These are phyloP conservation scores for Lasioglossum vierecki DNA, from an alignment of 2,888 invertebrate genomes.

Conservation along the genomic window DNA sequence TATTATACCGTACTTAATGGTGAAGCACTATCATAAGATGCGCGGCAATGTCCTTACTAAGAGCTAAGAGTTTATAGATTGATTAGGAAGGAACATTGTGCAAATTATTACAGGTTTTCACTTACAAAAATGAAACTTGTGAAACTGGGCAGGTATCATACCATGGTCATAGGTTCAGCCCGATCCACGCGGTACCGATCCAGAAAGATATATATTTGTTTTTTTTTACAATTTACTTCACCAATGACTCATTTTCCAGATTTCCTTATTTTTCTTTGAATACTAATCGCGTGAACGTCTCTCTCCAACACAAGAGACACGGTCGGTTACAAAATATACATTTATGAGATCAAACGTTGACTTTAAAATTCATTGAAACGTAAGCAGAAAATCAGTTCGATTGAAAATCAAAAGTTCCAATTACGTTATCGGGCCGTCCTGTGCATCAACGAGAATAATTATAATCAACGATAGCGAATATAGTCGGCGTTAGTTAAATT, in stretches of 20 bases:
- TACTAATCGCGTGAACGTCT: slow-evolving; percentile 48
- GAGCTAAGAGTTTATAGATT: slow-evolving; percentile 62
- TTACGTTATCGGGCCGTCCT: slow-evolving; percentile 64
- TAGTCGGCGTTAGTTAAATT: slow-evolving; percentile 45
- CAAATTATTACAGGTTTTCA: slow-evolving; percentile 64
- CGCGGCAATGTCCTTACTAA: slow-evolving; percentile 72
- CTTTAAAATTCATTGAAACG: slow-evolving; percentile 47
- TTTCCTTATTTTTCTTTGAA: not conserved
- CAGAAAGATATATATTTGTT: not conserved
- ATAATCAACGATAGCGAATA: slow-evolving; percentile 46
- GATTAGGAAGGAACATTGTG: slow-evolving; percentile 73
- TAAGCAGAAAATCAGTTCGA: slow-evolving; percentile 49
- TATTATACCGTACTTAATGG: slow-evolving; percentile 71
- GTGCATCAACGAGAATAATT: slow-evolving; percentile 54
- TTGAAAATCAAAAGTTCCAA: slow-evolving; percentile 44
- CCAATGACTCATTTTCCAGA: not conserved
- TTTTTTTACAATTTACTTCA: slow-evolving; percentile 1
- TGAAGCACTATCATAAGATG: slow-evolving; percentile 71
- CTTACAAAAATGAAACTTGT: slow-evolving; percentile 59
- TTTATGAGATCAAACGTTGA: slow-evolving; percentile 68
- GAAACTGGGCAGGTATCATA: slow-evolving; percentile 64
- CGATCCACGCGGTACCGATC: slow-evolving; percentile 50
- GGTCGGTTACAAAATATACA: slow-evolving; percentile 56
- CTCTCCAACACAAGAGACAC: slow-evolving; percentile 53
- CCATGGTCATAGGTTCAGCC: slow-evolving; percentile 63